Base-by-base conservation (phyloP, 1,140 invertebrate genomes). In the Zaprionus gabonicus region DNA sequence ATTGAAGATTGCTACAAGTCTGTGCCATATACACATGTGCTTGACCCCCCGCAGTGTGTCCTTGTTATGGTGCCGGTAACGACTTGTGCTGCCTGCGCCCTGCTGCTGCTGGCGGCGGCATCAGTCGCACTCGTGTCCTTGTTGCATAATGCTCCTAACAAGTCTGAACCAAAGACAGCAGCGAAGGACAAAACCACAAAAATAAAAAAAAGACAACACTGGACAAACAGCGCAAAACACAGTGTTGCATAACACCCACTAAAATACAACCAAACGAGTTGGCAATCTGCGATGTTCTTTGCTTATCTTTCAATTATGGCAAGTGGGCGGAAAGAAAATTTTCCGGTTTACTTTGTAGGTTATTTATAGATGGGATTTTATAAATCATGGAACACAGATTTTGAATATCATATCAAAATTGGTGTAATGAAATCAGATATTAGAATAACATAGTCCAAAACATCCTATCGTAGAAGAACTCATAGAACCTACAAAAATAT, bases 161-260 rank as follows among this genome's bases (percentile, higher is more conserved):
- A 53, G 36, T 53, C 67, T 38, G 65, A 63, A 66, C 57, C 71
- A 88, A 71, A 87, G 78, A 71, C 83, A 84, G 55, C 66, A 46
- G 69, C 78, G 78, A 87, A 78, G 84, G 79, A 78, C 59, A 82
- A 56, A 58, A 17, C 49, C n/a, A 46, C 41, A 46, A 46, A 46
- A 44, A 44, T 17, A 44, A n/a, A 17, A 44, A 20, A 44, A 62
- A 63, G 9, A 34, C 31, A 34, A 65, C 66, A 20, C 70, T 70
- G 51, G 57, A 77, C 58, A 78, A 81, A 80, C 55, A 76, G 46
- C 67, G 56, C 31, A 74, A 6, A 56, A 17, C n/a, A 44, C n/a
- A 44, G n/a, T 46, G 53, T 51, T 56, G 53, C n/a, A 56, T 27
- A 56, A 28, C 23, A 44, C 38, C 4, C 41, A 46, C 41, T 17